Conservation (phyloP, 2,113 vertebrate species). For the Anas platyrhynchos region DNA sequence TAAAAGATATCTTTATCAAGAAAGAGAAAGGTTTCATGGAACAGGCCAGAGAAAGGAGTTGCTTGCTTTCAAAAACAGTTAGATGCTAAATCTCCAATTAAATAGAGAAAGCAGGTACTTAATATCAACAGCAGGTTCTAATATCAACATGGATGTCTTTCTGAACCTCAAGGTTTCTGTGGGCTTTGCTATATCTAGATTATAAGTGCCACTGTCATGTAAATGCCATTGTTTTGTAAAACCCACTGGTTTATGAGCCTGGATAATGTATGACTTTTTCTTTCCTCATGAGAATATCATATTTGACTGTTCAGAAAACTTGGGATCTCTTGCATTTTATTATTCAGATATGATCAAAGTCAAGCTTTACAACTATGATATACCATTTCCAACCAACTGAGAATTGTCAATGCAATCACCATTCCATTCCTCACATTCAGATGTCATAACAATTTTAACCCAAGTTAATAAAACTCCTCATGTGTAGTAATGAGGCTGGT, state of each 20-base stretch:
- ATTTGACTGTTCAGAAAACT: background rate
- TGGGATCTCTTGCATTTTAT: background rate
- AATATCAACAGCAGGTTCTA: background rate
- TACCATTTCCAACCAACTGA: background rate
- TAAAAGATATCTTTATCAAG: background rate
- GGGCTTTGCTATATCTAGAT: background rate
- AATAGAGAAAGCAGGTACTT: background rate
- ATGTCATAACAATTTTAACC: conserved; percentile 30
- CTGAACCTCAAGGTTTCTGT: background rate
- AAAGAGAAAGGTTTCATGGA: background rate
- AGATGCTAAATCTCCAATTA: background rate
- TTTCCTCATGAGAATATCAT: background rate
- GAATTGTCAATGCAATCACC: conserved; percentile 14
- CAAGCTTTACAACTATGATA: conserved; percentile 20
- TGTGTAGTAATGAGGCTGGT: background rate
- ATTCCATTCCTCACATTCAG: background rate
- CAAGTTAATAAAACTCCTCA: conserved; percentile 40
- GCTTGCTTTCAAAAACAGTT: background rate
- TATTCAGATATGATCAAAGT: background rate
- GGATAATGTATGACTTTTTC: background rate
- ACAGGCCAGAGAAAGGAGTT: background rate
- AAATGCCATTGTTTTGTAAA: background rate
- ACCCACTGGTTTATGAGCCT: background rate
- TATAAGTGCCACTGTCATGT: background rate
- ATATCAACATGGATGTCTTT: background rate